Conservation (phyloP, 2,113 vertebrate genomes). For the Corydoras sp. region DNA sequence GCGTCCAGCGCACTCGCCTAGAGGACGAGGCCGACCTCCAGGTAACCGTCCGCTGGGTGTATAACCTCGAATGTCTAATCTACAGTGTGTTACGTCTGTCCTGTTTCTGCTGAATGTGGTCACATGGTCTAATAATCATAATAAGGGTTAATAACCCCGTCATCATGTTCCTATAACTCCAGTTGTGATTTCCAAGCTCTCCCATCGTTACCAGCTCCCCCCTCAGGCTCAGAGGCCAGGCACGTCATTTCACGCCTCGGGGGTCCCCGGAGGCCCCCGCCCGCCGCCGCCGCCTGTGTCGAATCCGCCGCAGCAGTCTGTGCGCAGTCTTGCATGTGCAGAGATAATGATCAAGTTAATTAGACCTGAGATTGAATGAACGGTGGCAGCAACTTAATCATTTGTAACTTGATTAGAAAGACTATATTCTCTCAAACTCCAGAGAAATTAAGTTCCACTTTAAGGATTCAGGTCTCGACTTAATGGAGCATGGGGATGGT, state of each 20-base stretch:
- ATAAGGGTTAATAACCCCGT: no score
- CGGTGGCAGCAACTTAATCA: slow-evolving; percentile 72
- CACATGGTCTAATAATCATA: no score
- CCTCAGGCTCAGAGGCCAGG: slow-evolving; percentile 44
- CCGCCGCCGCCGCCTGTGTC: slow-evolving; percentile 56
- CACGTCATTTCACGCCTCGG: slow-evolving; percentile 48
- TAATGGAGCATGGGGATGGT: slow-evolving; percentile 43
- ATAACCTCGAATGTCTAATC: no score
- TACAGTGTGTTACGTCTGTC: no score
- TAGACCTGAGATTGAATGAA: slow-evolving; percentile 73
- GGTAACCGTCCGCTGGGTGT: slow-evolving; percentile 55
- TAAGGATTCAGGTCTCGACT: slow-evolving; percentile 48
- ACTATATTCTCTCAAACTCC: slow-evolving; percentile 61
- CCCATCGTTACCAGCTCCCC: slow-evolving; percentile 15
- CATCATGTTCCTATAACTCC: no score
- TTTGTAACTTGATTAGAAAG: slow-evolving; percentile 74
- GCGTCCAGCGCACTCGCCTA: slow-evolving; percentile 71
- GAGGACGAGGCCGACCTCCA: slow-evolving; percentile 67
- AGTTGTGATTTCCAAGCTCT: neutral
- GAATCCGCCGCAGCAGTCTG: slow-evolving; percentile 61
- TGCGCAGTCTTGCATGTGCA: slow-evolving; percentile 69
- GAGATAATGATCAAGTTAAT: slow-evolving; percentile 76
- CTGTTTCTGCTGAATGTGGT: no score
- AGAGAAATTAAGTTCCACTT: slow-evolving; percentile 59
- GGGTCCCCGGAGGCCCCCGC: slow-evolving; percentile 51